phyloP scores from a whole-genome alignment of 2,797 vertebrate species.

The Paguma larvata region DNA sequence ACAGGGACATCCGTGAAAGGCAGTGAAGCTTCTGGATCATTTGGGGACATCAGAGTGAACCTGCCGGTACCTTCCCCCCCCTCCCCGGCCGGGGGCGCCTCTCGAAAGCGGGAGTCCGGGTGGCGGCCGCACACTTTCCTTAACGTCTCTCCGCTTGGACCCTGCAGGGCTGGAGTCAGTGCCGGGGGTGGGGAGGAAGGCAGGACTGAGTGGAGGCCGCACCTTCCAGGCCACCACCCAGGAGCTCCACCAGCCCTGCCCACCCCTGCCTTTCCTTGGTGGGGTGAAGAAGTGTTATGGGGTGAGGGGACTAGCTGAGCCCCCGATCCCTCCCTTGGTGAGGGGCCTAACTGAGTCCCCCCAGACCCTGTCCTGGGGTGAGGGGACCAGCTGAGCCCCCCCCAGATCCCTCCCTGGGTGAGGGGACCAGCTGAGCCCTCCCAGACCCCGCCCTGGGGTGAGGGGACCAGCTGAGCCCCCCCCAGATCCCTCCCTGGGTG shows the following conservation, averaged over 20 bases:
- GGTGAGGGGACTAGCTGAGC: no score
- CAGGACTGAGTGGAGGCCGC: no score
- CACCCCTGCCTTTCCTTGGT: neutral
- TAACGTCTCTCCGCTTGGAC: neutral
- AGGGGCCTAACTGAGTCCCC: no score
- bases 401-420: no score
- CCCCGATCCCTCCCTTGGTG: no score
- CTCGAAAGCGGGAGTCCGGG: accelerated
- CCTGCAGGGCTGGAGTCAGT: neutral
- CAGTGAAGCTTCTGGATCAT: accelerated
- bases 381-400: no score
- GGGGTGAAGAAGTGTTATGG: neutral
- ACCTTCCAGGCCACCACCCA: neutral
- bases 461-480: no score
- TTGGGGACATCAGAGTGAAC: neutral
- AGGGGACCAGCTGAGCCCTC: no score
- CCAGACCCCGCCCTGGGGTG: no score
- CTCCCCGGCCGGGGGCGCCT: neutral
- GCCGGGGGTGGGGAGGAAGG: neutral
- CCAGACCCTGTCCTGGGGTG: no score
- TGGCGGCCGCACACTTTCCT: neutral
- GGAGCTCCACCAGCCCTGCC: neutral
- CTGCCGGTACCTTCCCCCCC: accelerated
- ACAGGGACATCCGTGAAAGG: neutral
- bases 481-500: no score